Percentiles rank a stretch among this genome's conserved stretches.
Evolutionary conservation across 1,140 invertebrate species (phyloP).

Genomic region (Caenorhabditis elegans): DNA sequence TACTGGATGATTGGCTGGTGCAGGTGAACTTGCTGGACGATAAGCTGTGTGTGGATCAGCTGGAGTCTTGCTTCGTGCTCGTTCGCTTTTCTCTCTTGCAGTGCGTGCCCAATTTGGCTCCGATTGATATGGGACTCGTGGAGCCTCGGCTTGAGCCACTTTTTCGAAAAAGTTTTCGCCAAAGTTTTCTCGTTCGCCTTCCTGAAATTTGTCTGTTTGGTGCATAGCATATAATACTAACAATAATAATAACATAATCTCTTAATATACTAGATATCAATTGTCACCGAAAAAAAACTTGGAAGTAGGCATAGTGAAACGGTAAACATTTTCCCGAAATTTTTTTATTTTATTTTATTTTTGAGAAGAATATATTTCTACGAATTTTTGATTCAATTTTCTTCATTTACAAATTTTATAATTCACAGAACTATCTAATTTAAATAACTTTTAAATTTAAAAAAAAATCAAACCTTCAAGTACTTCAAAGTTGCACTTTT

Average conservation of each 20-base stretch:
- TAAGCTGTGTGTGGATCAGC: constrained; percentile 30
- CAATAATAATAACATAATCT: too few relatives aligned
- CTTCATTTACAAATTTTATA: neutral
- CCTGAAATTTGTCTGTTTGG: constrained; percentile 21
- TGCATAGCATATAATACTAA: too few relatives aligned
- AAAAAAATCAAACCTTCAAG: constrained; percentile 10
- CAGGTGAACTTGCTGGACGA: neutral
- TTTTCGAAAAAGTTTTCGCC: constrained; percentile 56
- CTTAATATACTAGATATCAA: too few relatives aligned
- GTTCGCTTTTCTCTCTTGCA: constrained; percentile 50
- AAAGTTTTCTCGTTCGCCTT: constrained; percentile 44
- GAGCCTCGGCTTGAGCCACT: constrained; percentile 52
- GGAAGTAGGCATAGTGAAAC: too few relatives aligned
- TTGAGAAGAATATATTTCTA: too few relatives aligned
- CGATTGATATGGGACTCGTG: constrained; percentile 50
- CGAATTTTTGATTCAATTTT: too few relatives aligned
- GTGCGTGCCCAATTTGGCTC: constrained; percentile 53
- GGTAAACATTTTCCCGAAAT: too few relatives aligned
- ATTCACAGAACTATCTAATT: neutral
- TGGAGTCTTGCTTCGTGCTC: constrained; percentile 54
- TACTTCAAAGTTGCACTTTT: constrained; percentile 46
- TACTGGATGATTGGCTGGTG: constrained; percentile 22
- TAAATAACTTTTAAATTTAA: neutral
- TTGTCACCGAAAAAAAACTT: too few relatives aligned
- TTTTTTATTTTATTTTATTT: too few relatives aligned